Evolutionary conservation across 2,113 vertebrate species (phyloP).

Genomic region (Macrotus californicus): DNA sequence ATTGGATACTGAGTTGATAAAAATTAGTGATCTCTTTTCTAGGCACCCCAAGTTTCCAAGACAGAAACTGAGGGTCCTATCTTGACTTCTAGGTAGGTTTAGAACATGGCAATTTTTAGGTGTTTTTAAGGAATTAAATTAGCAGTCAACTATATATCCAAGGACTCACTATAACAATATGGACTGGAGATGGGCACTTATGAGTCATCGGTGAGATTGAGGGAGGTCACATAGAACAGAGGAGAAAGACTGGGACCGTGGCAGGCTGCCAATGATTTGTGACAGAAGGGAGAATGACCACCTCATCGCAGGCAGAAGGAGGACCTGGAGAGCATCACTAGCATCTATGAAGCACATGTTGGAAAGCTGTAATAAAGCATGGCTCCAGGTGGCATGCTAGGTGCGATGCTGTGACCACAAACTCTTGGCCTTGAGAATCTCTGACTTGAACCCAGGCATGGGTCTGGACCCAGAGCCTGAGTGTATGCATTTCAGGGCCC

Average conservation of each 20-base stretch:
- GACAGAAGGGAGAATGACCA: not conserved
- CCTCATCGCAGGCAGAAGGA: not conserved
- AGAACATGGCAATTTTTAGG: not conserved
- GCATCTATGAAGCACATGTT: not conserved
- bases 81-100: not conserved
- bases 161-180: not conserved
- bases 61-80: not conserved
- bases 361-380: rapidly evolving
- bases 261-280: rapidly evolving
- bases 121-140: no score
- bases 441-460: not conserved
- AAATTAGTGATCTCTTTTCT: not conserved
- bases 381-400: rapidly evolving
- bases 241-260: not conserved
- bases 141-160: not conserved
- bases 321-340: rapidly evolving
- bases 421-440: not conserved
- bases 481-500: rapidly evolving
- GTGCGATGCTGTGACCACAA: rapidly evolving
- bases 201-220: rapidly evolving
- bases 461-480: not conserved
- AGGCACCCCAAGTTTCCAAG: not conserved
- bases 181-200: not conserved
- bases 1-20: rapidly evolving
- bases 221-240: no score